phyloP scores from a whole-genome alignment of 2,888 invertebrate species.

The Thymelicus acteon region DNA sequence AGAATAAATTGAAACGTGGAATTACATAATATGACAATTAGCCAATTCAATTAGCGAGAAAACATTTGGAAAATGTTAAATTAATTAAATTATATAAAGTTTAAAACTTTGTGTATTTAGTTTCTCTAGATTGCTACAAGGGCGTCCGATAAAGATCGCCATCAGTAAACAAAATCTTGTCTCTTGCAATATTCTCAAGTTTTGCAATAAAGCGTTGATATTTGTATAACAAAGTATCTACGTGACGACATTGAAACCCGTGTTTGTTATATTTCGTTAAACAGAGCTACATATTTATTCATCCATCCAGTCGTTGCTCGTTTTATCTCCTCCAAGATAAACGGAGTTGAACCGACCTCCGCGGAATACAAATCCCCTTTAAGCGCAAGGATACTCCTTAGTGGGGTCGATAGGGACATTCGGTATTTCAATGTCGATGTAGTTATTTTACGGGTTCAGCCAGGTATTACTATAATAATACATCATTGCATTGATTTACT shows the following conservation, averaged over 20 bases:
- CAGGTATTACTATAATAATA: not conserved
- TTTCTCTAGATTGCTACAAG: too few species aligned
- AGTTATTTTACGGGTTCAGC: not conserved
- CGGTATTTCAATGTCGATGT: constrained; percentile 3
- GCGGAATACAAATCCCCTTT: constrained; percentile 32
- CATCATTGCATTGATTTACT: too few species aligned
- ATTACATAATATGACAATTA: too few species aligned
- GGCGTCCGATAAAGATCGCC: too few species aligned
- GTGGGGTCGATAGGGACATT: not conserved
- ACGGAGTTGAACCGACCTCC: constrained; percentile 15
- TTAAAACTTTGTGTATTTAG: too few species aligned
- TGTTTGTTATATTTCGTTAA: not conserved
- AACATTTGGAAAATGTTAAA: too few species aligned
- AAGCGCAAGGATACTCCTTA: constrained; percentile 4
- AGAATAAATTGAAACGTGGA: too few species aligned
- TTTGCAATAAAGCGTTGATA: not conserved
- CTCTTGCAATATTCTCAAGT: too few species aligned
- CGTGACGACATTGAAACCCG: constrained; percentile 4
- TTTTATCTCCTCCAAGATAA: constrained; percentile 29
- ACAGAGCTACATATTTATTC: constrained; percentile 20
- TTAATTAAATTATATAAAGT: too few species aligned
- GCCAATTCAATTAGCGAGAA: too few species aligned
- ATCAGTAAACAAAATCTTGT: too few species aligned
- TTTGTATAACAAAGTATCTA: constrained; percentile 1
- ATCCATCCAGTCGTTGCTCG: constrained; percentile 9